Evolutionary conservation across 2,113 vertebrate species (phyloP).

Genomic region (Amphiprion percula): DNA sequence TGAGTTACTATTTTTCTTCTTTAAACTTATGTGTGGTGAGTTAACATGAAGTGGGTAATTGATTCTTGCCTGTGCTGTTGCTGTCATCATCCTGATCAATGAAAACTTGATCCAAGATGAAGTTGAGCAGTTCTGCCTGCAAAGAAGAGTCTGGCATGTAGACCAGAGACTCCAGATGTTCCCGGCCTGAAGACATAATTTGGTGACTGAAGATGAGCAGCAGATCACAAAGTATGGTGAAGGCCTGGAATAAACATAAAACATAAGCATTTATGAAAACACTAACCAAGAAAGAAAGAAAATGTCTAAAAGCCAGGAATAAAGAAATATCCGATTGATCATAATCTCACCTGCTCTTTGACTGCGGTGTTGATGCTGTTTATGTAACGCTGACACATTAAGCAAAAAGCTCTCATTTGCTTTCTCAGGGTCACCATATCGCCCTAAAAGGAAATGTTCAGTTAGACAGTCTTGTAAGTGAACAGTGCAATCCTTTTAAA

Average conservation of each 20-base stretch:
- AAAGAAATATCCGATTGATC: background rate
- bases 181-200: conserved; percentile 94
- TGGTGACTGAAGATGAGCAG: conserved; percentile 99
- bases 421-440: conserved; percentile 93
- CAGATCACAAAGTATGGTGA: conserved; percentile 95
- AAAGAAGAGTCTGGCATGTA: conserved; percentile 93
- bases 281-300: background rate
- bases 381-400: conserved; percentile 97
- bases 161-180: conserved; percentile 93
- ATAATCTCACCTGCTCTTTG: conserved; percentile 92
- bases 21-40: background rate
- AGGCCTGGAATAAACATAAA: conserved; percentile 86
- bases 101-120: conserved; percentile 97
- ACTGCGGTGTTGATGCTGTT: conserved; percentile 95
- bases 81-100: conserved; percentile 97
- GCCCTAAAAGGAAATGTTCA: conserved; percentile 81
- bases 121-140: conserved; percentile 94
- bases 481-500: background rate
- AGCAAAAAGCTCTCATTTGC: conserved; percentile 96
- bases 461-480: background rate
- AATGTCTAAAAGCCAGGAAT: background rate
- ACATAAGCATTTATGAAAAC: conserved; percentile 37
- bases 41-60: conserved; percentile 75
- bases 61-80: conserved; percentile 89
- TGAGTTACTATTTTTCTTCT: background rate